Percentiles rank a stretch among this genome's conserved stretches.
These are phyloP conservation scores for Lerema accius DNA, from an alignment of 1,140 invertebrate genomes.

Conservation along the genomic window DNA sequence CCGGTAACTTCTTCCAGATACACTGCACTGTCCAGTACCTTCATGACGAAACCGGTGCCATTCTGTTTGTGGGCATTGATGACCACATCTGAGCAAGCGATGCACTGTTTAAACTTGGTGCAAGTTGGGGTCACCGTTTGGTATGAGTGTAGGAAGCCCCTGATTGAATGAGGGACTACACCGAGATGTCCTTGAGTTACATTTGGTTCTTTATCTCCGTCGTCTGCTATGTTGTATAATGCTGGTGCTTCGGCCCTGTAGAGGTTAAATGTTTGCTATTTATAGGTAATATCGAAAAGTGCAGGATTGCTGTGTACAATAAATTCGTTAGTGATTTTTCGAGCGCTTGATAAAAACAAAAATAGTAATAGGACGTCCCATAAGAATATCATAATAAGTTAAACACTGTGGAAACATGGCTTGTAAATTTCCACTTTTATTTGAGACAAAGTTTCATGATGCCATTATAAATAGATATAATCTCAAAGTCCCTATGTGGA, in stretches of 20 bases:
- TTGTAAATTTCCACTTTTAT: too few relatives aligned
- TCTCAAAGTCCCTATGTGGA: too few relatives aligned
- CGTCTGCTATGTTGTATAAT: slow-evolving; percentile 74
- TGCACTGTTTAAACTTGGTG: slow-evolving; percentile 93
- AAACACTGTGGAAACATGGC: too few relatives aligned
- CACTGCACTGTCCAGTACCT: slow-evolving; percentile 92
- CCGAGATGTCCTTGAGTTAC: slow-evolving; percentile 89
- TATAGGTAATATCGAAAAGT: too few relatives aligned
- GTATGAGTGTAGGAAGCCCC: slow-evolving; percentile 94
- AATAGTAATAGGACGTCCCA: too few relatives aligned
- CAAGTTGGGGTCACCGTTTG: slow-evolving; percentile 92
- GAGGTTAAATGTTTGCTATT: slow-evolving; percentile 23
- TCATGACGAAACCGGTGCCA: slow-evolving; percentile 91
- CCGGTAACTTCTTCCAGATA: slow-evolving; percentile 95
- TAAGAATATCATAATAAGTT: too few relatives aligned
- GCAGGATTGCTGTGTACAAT: too few relatives aligned
- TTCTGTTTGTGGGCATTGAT: slow-evolving; percentile 86
- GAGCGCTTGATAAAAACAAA: too few relatives aligned
- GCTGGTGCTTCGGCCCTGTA: slow-evolving; percentile 85
- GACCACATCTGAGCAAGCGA: slow-evolving; percentile 92
- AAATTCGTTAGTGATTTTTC: not conserved
- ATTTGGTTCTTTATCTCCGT: slow-evolving; percentile 67
- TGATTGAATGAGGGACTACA: slow-evolving; percentile 95
- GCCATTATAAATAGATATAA: too few relatives aligned
- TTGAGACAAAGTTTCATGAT: too few relatives aligned